These are phyloP conservation scores for Platysternon megacephalum DNA, from an alignment of 2,113 vertebrate genomes.

Conservation along the genomic window DNA sequence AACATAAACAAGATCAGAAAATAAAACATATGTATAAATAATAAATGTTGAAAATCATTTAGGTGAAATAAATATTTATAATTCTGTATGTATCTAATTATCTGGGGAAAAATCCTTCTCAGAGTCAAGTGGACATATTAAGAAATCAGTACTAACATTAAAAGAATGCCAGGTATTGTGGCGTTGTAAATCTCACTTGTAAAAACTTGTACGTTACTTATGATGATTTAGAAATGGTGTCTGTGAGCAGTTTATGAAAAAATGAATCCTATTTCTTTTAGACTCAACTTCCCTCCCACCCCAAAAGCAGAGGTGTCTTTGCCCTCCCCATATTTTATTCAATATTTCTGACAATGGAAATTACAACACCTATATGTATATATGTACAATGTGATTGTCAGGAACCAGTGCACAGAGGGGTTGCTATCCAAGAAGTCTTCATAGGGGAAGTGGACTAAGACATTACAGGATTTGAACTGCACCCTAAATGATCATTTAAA, in stretches of 20 bases:
- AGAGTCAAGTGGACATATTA: neutral
- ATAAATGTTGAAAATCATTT: fast-evolving
- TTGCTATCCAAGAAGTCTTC: neutral
- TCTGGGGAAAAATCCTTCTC: neutral
- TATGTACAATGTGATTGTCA: fast-evolving
- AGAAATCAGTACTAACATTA: neutral
- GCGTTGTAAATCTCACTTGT: neutral
- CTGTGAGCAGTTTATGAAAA: neutral
- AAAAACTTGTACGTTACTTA: neutral
- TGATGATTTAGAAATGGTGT: neutral
- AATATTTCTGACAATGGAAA: neutral
- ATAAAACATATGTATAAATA: neutral
- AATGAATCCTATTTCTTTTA: neutral
- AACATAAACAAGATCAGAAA: neutral
- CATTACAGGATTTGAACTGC: neutral
- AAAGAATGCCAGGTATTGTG: neutral
- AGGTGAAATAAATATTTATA: neutral
- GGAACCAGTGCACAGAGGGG: neutral
- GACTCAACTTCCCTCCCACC: neutral
- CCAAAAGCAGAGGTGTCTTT: neutral
- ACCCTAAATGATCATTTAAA: neutral
- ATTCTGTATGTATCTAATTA: neutral
- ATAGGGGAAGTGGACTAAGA: neutral
- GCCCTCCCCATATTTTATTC: neutral
- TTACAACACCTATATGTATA: neutral